These are phyloP conservation scores for Micromussa lordhowensis DNA, from an alignment of 92 coral and sea anemone genomes.

Conservation along the genomic window DNA sequence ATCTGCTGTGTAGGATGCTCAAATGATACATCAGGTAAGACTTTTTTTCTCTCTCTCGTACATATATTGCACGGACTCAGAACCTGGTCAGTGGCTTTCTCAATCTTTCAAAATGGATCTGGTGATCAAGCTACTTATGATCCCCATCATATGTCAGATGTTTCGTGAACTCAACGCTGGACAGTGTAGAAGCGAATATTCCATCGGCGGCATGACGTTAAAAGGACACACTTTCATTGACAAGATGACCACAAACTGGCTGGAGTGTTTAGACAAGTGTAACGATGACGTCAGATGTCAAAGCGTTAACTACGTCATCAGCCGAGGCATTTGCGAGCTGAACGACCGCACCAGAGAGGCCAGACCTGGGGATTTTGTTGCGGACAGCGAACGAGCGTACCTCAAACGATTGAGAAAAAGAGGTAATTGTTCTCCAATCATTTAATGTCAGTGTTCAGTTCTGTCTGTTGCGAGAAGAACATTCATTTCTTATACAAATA, in stretches of 20 bases:
- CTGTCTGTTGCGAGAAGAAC: neutral
- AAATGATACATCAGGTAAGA: too few relatives aligned
- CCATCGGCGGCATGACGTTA: constrained; percentile 11
- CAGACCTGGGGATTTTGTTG: neutral
- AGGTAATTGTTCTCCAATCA: neutral
- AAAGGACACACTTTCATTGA: neutral
- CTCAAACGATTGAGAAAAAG: neutral
- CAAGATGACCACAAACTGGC: neutral
- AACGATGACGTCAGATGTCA: constrained; percentile 14
- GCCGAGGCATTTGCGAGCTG: neutral
- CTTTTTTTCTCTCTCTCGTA: too few relatives aligned
- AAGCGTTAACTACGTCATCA: constrained; percentile 27
- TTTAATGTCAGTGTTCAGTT: neutral
- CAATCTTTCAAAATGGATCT: too few relatives aligned
- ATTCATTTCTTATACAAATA: neutral
- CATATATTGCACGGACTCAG: too few relatives aligned
- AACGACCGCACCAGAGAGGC: constrained; percentile 20
- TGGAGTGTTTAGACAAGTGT: neutral
- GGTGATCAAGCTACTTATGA: neutral
- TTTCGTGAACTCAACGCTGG: neutral
- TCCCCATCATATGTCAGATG: neutral
- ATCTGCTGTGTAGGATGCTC: too few relatives aligned
- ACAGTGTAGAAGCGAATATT: neutral
- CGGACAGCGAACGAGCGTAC: neutral
- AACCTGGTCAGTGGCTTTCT: too few relatives aligned